A percentile compares a stretch with the other conserved stretches of the same genome.
These are phyloP conservation scores for Podocnemis expansa DNA, from an alignment of 2,113 vertebrate species.

Conservation along the genomic window DNA sequence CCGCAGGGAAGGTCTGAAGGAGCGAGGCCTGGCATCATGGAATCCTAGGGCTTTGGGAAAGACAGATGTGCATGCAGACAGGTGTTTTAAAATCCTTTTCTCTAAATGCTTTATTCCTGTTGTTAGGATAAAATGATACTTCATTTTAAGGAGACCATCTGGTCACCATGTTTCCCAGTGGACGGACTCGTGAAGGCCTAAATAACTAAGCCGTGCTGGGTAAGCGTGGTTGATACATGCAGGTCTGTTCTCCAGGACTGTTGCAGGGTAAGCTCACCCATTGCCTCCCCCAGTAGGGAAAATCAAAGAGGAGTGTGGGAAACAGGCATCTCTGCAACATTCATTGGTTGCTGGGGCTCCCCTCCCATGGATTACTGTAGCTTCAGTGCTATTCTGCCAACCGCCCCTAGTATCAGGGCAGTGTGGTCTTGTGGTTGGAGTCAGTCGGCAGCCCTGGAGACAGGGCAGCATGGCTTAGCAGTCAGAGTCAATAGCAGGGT, in stretches of 20 bases:
- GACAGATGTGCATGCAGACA: background rate
- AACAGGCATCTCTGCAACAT: too few species aligned
- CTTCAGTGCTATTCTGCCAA: too few species aligned
- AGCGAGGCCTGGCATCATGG: rapidly evolving
- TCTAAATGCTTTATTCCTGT: background rate
- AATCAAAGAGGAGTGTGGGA: too few species aligned
- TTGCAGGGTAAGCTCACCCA: too few species aligned
- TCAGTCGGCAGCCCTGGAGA: too few species aligned
- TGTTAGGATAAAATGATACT: background rate
- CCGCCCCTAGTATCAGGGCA: too few species aligned
- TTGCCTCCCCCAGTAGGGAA: too few species aligned
- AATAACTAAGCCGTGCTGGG: conserved; percentile 22
- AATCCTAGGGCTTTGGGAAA: background rate
- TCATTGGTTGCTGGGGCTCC: too few species aligned
- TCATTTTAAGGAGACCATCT: background rate
- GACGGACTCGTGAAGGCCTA: background rate
- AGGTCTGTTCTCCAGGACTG: background rate
- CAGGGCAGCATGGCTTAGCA: too few species aligned
- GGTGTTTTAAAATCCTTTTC: background rate
- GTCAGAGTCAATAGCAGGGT: too few species aligned
- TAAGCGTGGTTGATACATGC: rapidly evolving
- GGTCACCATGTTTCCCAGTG: background rate
- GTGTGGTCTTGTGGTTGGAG: too few species aligned
- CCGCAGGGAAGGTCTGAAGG: background rate
- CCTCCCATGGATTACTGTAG: too few species aligned